A percentile compares a stretch with the other conserved stretches of the same genome.
Evolutionary conservation across 2,888 invertebrate species (phyloP).

Genomic region (Drosophila eohydei): DNA sequence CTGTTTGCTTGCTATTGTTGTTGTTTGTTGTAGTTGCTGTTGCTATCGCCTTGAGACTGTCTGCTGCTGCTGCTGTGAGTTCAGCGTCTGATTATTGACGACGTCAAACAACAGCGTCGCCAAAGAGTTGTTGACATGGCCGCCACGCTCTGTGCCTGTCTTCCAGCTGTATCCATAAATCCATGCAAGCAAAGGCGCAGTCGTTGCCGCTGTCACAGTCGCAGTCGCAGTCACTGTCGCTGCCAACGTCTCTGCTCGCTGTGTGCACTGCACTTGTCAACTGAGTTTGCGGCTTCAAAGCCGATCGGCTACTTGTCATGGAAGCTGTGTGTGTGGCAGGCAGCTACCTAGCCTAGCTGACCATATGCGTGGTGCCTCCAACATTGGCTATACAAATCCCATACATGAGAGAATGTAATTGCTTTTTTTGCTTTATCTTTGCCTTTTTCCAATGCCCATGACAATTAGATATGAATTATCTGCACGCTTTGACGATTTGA

Average conservation of each 20-base stretch:
- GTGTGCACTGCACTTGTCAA: conserved; percentile 78
- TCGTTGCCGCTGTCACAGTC: neutral
- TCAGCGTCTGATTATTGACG: conserved; percentile 78
- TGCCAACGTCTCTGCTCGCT: conserved; percentile 28
- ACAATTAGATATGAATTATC: conserved; percentile 79
- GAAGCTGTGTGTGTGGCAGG: conserved; percentile 31
- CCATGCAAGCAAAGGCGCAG: conserved; percentile 51
- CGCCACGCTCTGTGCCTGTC: conserved; percentile 7
- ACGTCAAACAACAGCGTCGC: conserved; percentile 63
- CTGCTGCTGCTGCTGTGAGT: conserved; percentile 52
- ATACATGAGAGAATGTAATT: conserved; percentile 43
- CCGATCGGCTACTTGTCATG: conserved; percentile 56
- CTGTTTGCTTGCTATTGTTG: conserved; percentile 33
- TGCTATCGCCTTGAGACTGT: conserved; percentile 71
- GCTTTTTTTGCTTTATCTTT: conserved; percentile 20
- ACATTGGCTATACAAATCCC: conserved; percentile 69
- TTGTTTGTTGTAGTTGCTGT: conserved; percentile 23
- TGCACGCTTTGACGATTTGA: conserved; percentile 72
- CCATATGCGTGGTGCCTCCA: conserved; percentile 32
- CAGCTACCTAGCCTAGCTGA: conserved; percentile 30
- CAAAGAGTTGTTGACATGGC: conserved; percentile 72
- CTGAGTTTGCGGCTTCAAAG: conserved; percentile 55
- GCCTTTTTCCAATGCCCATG: conserved; percentile 27
- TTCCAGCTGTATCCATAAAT: conserved; percentile 63
- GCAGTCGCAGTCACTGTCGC: conserved; percentile 12